Conservation (phyloP, 2,797 vertebrate genomes). For the Sylvilagus floridanus region DNA sequence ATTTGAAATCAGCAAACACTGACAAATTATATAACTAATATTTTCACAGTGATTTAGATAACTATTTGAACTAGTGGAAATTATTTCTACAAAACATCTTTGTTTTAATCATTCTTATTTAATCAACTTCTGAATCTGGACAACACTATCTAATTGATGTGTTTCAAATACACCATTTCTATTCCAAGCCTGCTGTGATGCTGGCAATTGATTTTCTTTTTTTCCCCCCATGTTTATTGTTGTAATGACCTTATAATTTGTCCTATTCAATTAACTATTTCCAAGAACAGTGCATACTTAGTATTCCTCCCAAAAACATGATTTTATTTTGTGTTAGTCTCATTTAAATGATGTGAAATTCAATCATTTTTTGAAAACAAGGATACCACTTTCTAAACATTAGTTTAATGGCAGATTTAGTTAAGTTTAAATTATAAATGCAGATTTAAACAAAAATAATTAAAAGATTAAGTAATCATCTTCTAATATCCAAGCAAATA, state of each 20-base stretch:
- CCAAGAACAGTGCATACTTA: background rate
- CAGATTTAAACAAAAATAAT: background rate
- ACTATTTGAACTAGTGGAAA: background rate
- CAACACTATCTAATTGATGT: background rate
- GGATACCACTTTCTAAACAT: background rate
- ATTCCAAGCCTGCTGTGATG: background rate
- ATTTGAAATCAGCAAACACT: background rate
- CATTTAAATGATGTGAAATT: background rate
- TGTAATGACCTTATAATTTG: background rate
- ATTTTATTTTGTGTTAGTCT: background rate
- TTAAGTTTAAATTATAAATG: background rate
- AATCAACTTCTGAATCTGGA: background rate
- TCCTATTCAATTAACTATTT: background rate
- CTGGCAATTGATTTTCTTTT: background rate
- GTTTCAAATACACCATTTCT: background rate
- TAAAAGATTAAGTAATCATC: background rate
- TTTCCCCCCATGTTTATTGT: background rate
- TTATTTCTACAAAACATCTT: background rate
- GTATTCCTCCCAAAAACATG: background rate
- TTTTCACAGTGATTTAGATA: background rate
- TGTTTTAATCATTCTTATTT: background rate
- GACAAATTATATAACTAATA: background rate
- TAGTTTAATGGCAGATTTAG: background rate
- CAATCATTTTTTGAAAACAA: conserved; percentile 12
- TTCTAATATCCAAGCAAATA: background rate